These are phyloP conservation scores for Macrocentrus cingulum DNA, from an alignment of 1,140 invertebrate species.

Conservation along the genomic window DNA sequence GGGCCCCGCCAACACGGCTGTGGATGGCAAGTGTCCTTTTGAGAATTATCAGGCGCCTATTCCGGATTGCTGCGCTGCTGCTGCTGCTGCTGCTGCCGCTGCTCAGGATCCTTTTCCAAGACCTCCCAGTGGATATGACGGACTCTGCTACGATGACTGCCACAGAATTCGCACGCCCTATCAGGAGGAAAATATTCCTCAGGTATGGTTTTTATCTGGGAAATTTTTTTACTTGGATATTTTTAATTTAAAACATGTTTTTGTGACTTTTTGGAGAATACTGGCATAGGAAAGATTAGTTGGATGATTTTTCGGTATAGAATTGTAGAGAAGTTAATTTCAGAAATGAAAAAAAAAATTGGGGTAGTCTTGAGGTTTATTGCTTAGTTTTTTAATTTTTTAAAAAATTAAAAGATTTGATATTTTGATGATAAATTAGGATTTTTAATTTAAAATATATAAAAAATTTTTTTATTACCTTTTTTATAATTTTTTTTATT, in stretches of 20 bases:
- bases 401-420: too few species aligned
- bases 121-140: constrained; percentile 52
- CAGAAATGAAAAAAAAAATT: too few species aligned
- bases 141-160: constrained; percentile 53
- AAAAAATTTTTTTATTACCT: too few species aligned
- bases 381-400: too few species aligned
- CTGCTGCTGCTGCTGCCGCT: constrained; percentile 38
- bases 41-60: constrained; percentile 52
- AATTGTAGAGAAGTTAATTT: too few species aligned
- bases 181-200: constrained; percentile 50
- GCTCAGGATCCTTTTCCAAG: constrained; percentile 51
- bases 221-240: background rate
- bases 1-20: constrained; percentile 26
- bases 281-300: too few species aligned
- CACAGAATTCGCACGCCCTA: constrained; percentile 50
- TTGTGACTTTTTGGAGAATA: too few species aligned
- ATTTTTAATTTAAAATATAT: too few species aligned
- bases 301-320: background rate
- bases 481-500: too few species aligned
- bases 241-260: constrained; percentile 1
- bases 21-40: constrained; percentile 53
- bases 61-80: constrained; percentile 54
- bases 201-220: constrained; percentile 37
- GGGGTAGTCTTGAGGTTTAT: too few species aligned
- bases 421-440: too few species aligned